A percentile compares a stretch with the other conserved stretches of the same genome.
phyloP scores from a whole-genome alignment of 2,888 invertebrate genomes.

The Protodeltote pygarga region DNA sequence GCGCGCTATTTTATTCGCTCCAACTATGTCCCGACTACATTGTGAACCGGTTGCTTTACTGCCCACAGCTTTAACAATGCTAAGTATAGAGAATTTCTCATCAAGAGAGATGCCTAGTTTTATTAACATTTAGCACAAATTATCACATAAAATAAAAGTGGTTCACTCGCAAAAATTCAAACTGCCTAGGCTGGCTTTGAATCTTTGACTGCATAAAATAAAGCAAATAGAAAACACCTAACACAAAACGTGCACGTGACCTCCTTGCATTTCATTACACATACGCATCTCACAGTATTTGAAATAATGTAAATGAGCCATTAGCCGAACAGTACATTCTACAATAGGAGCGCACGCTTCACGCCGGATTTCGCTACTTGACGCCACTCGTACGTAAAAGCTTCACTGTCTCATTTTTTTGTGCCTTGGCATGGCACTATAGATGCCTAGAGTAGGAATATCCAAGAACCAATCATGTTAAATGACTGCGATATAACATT shows the following conservation, averaged over 20 bases:
- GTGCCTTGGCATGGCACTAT: slow-evolving; percentile 25
- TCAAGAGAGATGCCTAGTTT: slow-evolving; percentile 17
- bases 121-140: too few species aligned
- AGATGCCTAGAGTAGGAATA: slow-evolving; percentile 37
- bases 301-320: slow-evolving; percentile 40
- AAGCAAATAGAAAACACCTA: background rate
- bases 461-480: slow-evolving; percentile 13
- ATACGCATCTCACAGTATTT: slow-evolving; percentile 18
- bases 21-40: slow-evolving; percentile 24
- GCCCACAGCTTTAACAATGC: slow-evolving; percentile 4
- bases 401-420: slow-evolving; percentile 39
- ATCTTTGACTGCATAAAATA: background rate
- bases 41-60: slow-evolving; percentile 13
- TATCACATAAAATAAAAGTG: too few species aligned
- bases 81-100: slow-evolving; percentile 11
- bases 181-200: too few species aligned
- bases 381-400: slow-evolving; percentile 31
- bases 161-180: too few species aligned
- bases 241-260: slow-evolving; percentile 6
- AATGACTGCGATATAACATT: slow-evolving; percentile 12
- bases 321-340: slow-evolving; percentile 32
- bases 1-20: slow-evolving; percentile 24
- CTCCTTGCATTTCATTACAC: slow-evolving; percentile 33
- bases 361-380: slow-evolving; percentile 35
- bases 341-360: slow-evolving; percentile 22